These are phyloP conservation scores for Coracopsis vasa DNA, from an alignment of 2,113 vertebrate species.

Conservation along the genomic window DNA sequence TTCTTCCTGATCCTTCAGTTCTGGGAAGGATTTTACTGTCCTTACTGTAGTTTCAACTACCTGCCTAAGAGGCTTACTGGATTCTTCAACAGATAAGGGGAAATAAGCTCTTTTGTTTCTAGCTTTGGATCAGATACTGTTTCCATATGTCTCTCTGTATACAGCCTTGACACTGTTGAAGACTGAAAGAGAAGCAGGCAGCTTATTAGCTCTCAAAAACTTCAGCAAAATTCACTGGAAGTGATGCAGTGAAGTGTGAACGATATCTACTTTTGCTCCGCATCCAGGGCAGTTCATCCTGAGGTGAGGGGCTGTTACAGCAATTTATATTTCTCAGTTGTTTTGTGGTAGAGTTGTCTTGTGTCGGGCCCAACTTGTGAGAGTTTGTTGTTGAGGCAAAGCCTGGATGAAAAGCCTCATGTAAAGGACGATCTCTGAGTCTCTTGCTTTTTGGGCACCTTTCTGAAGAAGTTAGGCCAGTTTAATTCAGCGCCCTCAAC, in stretches of 20 bases:
- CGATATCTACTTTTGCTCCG: not conserved
- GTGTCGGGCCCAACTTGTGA: not conserved
- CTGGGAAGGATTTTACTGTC: not conserved
- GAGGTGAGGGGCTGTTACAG: not conserved
- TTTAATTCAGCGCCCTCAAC: not conserved
- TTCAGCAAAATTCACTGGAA: slow-evolving; percentile 4
- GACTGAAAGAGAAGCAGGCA: not conserved
- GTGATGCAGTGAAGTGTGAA: not conserved
- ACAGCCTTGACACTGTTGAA: not conserved
- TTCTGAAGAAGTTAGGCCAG: not conserved
- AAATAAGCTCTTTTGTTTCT: slow-evolving; percentile 50
- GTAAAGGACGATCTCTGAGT: not conserved
- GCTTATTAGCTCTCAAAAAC: not conserved
- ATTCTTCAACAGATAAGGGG: slow-evolving; percentile 26
- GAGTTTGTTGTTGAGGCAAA: not conserved
- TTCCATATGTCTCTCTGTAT: not conserved
- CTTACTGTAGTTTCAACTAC: not conserved
- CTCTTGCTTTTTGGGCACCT: not conserved
- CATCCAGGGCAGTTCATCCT: not conserved
- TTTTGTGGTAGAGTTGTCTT: not conserved
- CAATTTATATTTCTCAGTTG: not conserved
- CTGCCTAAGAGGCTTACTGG: not conserved
- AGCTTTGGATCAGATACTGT: not conserved
- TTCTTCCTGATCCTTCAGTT: slow-evolving; percentile 11
- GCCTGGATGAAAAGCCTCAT: not conserved